Base-by-base conservation (phyloP, 2,888 invertebrate genomes). In the Chymomyza procnemis region DNA sequence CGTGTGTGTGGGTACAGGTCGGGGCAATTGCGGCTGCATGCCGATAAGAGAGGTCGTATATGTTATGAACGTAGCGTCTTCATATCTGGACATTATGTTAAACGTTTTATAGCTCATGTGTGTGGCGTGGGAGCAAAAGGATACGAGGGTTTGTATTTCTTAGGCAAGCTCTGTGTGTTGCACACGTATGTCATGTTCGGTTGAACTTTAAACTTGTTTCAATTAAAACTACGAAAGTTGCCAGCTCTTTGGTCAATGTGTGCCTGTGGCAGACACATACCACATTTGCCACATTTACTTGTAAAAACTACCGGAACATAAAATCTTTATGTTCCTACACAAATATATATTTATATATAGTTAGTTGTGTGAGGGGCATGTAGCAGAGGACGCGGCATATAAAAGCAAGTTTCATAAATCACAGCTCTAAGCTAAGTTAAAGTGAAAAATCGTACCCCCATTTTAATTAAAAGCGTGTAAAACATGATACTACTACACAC, bases 391-490 rank as follows among this genome's bases (percentile, higher is more conserved):
- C 18, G 50, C 54, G 19, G 54, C 14, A 86, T 77, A 84, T 80
- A 85, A 86, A 81, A 86, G 81, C 87, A 82, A 79, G 87, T 75
- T 86, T 84, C 81, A 82, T 82, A 82, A 82, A 82, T 82, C 81
- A 82, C 81, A 72, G 81, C 81, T 65, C 73, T 77, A 84, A 82
- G 81, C 81, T 85, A 68, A 69, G 77, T 79, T 79, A 71, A 80
- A 86, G 81, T 86, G 81, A 82, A 82, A 82, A 82, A 82, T 82
- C 81, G 87, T 84, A 82, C 68, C 77, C 86, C 85, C 79, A 83
- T 84, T 84, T 84, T 84, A 84, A 84, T 84, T 84, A 84, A 84
- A 84, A 84, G 87, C 85, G 80, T 87, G 85, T 85, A 79, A 81
- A 83, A 85, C 80, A 85, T 80, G 81, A 82, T 86, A 82, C 86